A percentile compares a stretch with the other conserved stretches of the same genome.
phyloP scores from a whole-genome alignment of 2,113 vertebrate genomes.

The Callithrix jacchus region DNA sequence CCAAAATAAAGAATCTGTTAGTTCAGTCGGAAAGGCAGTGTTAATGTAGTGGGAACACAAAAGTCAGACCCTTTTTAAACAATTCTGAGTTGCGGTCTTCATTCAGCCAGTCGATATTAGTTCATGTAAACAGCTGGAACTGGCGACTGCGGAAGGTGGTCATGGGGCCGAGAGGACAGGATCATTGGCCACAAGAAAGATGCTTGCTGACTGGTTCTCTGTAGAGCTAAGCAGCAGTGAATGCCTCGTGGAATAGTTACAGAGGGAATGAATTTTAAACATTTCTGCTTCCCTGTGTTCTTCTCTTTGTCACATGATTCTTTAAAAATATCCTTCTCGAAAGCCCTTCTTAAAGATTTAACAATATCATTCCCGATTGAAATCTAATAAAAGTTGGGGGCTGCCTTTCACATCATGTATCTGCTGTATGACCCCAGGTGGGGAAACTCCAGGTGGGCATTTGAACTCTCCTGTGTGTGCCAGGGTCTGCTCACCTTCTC shows the following conservation, averaged over 20 bases:
- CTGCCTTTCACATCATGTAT: neutral
- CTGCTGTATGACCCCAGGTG: accelerated
- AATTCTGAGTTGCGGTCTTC: neutral
- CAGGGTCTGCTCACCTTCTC: accelerated
- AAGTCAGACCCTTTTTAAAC: neutral
- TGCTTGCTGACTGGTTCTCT: accelerated
- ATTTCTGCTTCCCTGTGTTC: neutral
- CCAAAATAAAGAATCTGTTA: neutral
- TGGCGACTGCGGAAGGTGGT: accelerated
- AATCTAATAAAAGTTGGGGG: neutral
- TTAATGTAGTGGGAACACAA: accelerated
- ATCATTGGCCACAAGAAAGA: neutral
- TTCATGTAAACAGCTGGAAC: neutral
- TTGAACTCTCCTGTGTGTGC: accelerated
- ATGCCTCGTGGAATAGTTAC: neutral
- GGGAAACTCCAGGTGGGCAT: accelerated
- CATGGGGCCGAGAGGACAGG: accelerated
- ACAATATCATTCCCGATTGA: conserved; percentile 5
- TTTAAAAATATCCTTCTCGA: conserved; percentile 12
- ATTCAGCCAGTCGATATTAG: too few relatives aligned
- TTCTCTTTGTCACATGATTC: neutral
- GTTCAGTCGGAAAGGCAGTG: neutral
- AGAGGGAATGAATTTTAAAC: conserved; percentile 25
- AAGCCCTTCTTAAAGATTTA: conserved; percentile 27
- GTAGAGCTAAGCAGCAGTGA: accelerated